phyloP scores from a whole-genome alignment of 1,140 invertebrate species.

The Drosophila quadrilineata region DNA sequence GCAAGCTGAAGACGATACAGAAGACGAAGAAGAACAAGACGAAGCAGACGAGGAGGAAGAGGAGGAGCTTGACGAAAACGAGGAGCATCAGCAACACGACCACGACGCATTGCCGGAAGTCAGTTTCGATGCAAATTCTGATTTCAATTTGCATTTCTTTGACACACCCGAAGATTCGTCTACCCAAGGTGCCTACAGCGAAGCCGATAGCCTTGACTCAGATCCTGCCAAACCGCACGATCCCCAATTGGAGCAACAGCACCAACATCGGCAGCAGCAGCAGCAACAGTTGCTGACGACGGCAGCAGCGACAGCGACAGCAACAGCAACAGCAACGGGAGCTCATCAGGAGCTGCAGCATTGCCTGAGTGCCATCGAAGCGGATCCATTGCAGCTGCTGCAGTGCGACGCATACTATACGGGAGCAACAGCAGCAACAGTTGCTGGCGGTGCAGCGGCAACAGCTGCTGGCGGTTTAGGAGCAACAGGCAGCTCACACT shows the following conservation, averaged over 20 bases:
- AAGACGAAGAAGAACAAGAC: conserved; percentile 16
- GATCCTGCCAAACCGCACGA: conserved; percentile 82
- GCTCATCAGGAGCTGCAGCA: conserved; percentile 50
- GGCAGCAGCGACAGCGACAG: conserved; percentile 4
- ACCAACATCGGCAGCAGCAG: conserved; percentile 19
- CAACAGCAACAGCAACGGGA: conserved; percentile 1
- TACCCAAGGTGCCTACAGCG: conserved; percentile 85
- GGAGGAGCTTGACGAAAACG: conserved; percentile 18
- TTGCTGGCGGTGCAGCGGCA: conserved; percentile 10
- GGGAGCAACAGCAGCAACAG: conserved; percentile 24
- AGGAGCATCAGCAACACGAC: too few relatives aligned
- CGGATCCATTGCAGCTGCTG: conserved; percentile 66
- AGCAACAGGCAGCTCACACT: conserved; percentile 38
- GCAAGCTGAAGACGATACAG: conserved; percentile 24
- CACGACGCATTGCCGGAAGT: conserved; percentile 84
- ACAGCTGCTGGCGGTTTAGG: conserved; percentile 5
- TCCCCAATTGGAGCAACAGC: conserved; percentile 12
- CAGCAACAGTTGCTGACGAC: conserved; percentile 14
- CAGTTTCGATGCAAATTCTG: conserved; percentile 87
- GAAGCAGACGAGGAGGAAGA: conserved; percentile 20
- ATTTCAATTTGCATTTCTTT: conserved; percentile 90
- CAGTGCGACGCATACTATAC: conserved; percentile 57
- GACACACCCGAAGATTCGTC: conserved; percentile 86
- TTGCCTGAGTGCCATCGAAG: conserved; percentile 71
- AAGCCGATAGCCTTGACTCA: conserved; percentile 86